phyloP scores from a whole-genome alignment of 2,113 vertebrate genomes.

The Plestiodon gilberti region DNA sequence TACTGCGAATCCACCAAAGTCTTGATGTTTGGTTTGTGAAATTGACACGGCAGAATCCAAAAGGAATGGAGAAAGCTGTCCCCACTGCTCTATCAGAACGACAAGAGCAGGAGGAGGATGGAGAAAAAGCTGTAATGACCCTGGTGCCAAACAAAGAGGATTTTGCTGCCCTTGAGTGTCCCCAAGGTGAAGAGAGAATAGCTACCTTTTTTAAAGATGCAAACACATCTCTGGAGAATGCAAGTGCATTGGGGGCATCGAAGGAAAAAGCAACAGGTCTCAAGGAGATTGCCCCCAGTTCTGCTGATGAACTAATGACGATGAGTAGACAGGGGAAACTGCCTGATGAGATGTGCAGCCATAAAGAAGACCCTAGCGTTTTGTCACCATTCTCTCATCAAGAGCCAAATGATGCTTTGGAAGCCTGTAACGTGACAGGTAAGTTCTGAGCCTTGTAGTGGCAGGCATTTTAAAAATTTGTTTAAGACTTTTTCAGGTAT shows the following conservation, averaged over 20 bases:
- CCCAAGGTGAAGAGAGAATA: constrained; percentile 45
- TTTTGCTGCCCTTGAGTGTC: constrained; percentile 35
- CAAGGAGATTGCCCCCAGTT: constrained; percentile 14
- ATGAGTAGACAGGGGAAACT: constrained; percentile 42
- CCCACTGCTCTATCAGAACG: constrained; percentile 41
- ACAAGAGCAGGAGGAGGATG: constrained; percentile 38
- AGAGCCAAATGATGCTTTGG: constrained; percentile 29
- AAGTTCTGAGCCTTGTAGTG: neutral
- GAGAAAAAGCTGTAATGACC: constrained; percentile 37
- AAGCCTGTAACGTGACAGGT: constrained; percentile 47
- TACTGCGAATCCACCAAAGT: constrained; percentile 31
- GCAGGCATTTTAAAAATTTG: neutral
- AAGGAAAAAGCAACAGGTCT: constrained; percentile 22
- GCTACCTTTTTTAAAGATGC: constrained; percentile 40
- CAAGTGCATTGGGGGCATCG: neutral
- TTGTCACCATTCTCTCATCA: constrained; percentile 20
- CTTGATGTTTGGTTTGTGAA: constrained; percentile 14
- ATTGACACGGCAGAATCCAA: constrained; percentile 15
- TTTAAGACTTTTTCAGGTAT: neutral
- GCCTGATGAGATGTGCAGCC: neutral
- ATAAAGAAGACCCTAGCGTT: constrained; percentile 26
- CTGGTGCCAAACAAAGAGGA: constrained; percentile 30
- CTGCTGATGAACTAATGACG: neutral
- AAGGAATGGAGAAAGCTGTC: constrained; percentile 61
- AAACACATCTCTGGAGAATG: constrained; percentile 25